These are phyloP conservation scores for Catostylus mosaicus DNA, from an alignment of 30 jellyfish, hydroid and myxozoan species.

Conservation along the genomic window DNA sequence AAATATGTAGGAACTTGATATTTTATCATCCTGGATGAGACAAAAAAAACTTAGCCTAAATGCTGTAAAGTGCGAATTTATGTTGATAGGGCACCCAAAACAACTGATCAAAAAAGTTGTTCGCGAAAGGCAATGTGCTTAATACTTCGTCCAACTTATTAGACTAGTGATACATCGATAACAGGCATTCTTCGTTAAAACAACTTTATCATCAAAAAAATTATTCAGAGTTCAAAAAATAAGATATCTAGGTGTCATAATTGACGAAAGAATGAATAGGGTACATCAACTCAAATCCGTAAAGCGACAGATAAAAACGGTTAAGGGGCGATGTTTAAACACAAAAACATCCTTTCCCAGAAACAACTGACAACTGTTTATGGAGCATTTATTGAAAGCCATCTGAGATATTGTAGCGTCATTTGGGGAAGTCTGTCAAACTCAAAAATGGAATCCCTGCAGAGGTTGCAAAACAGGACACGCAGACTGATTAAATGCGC, in stretches of 20 bases:
- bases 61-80: neutral
- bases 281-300: conserved; percentile 14
- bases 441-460: conserved; percentile 18
- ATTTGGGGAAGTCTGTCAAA: conserved; percentile 34
- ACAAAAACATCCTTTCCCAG: conserved; percentile 10
- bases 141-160: neutral
- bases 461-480: conserved; percentile 29
- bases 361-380: neutral
- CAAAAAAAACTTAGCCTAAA: conserved; percentile 2
- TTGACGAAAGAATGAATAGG: conserved; percentile 17
- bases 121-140: neutral
- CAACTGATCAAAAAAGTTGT: neutral
- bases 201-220: neutral
- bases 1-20: conserved; percentile 4
- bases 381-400: conserved; percentile 31
- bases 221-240: conserved; percentile 20
- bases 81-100: neutral
- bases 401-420: conserved; percentile 32
- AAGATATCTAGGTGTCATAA: conserved; percentile 4
- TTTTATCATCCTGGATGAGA: conserved; percentile 12
- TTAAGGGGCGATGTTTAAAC: neutral
- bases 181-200: too few relatives aligned
- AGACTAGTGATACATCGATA: neutral
- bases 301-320: conserved; percentile 29
- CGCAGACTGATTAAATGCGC: conserved; percentile 11